phyloP scores from a whole-genome alignment of 1,140 invertebrate genomes.

The Dinoponera quadriceps region DNA sequence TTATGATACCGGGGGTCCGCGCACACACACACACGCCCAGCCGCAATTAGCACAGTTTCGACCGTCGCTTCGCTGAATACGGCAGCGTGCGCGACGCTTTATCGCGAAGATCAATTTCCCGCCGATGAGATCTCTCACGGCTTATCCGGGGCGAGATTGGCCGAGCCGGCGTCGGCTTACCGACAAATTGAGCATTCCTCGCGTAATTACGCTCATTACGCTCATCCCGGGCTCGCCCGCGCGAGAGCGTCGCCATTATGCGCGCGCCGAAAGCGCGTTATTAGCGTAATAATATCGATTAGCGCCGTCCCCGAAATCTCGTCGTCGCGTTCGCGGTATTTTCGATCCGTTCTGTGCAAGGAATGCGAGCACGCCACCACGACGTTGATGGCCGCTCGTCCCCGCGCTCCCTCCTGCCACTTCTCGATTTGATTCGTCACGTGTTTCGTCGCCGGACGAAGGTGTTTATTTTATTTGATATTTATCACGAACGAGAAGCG shows the following conservation, averaged over 20 bases:
- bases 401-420: neutral
- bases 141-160: conserved; percentile 45
- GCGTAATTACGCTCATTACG: conserved; percentile 58
- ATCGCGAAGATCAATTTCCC: conserved; percentile 39
- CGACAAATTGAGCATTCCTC: conserved; percentile 55
- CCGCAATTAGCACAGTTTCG: neutral
- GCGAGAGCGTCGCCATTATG: conserved; percentile 49
- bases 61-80: neutral
- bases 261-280: conserved; percentile 45
- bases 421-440: conserved; percentile 67
- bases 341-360: conserved; percentile 23
- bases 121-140: conserved; percentile 33
- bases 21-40: no score
- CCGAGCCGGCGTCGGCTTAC: conserved; percentile 38
- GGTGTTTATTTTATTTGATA: conserved; percentile 81
- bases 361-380: conserved; percentile 48
- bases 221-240: conserved; percentile 33
- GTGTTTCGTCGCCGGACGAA: conserved; percentile 64
- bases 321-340: conserved; percentile 48
- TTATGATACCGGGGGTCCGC: neutral
- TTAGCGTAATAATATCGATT: conserved; percentile 61
- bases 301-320: conserved; percentile 55
- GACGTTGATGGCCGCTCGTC: conserved; percentile 45
- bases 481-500: conserved; percentile 68
- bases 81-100: conserved; percentile 18